Base-by-base conservation (phyloP, 2,113 vertebrate species). In the Mesoclemmys tuberculata region DNA sequence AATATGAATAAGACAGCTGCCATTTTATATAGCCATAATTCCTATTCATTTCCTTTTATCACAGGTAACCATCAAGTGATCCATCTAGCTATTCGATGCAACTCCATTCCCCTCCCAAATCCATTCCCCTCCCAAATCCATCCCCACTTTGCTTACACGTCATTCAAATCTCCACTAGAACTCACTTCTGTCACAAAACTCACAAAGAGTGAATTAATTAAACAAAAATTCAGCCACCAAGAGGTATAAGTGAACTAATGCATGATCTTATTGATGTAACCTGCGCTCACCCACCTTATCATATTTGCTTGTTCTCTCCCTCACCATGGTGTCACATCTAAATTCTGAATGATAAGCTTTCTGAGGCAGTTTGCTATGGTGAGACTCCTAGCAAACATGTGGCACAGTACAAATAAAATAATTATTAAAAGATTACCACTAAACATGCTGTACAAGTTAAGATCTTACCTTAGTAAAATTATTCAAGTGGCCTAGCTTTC, bases 401-500 rank as follows among this genome's bases (percentile, higher is more conserved):
- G 16, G n/a, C 11, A 71, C 2, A 81, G 10, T 19, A 79, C 13
- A 90, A 21, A 56, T 0, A 2, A 88, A 92, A 29, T 68, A 22
- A 71, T 49, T 3, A 87, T 55, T 92, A 21, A 46, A 3, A 38
- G 18, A 0, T 13, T 29, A 83, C 48, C n/a, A 26, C 2, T 48
- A 55, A 3, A 77, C 92, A 46, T 79, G 19, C 46, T 41, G 82
- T 9, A 89, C 1, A 2, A 78, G 38, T 92, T 74, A 80, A 85
- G 81, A 41, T 88, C 98, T 98, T 98, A 99, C 99, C 99, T 99
- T 99, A 95, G 99, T 99, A 96, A 99, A 99, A 98, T 99, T 99
- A 99, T 99, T 99, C 98, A 99, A 98, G 97, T 99, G 99, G 96
- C 99, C 99, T 95, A 99, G 95, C 97, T 99, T 99, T 95, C 99